Evolutionary conservation across 2,797 vertebrate genomes (phyloP), one percentile per base, ranked within the genome.

Genomic region (Chaetophractus vellerosus): DNA sequence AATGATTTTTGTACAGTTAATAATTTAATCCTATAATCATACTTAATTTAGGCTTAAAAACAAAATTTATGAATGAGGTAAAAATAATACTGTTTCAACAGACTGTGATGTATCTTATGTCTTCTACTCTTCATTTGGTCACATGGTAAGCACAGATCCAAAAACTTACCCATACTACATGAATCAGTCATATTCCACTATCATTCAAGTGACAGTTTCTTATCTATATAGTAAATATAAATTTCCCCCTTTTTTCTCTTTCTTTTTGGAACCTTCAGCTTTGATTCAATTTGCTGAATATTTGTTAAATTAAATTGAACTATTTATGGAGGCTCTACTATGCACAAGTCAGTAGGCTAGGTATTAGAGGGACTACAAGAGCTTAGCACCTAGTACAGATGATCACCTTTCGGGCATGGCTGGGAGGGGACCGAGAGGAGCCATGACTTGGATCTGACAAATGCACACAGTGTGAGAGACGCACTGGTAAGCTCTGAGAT

Each of bases 221-320:
- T 78, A 45, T 38, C 21, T 48, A 69, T 10, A 33, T 41, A 80
- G 12, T 71, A 38, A 16, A 85, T 72, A 83, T 61, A 69, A 79
- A 64, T 81, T 59, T 85, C 31, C 11, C 21, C 33, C 7, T 69
- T n/a, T 61, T 85, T 72, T 23, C 26, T 52, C 36, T 75, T 68
- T 82, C 57, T 72, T 95, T 90, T 52, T 91, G 15, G 24, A 87
- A 38, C 66, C 64, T 88, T 94, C 6, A 59, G 31, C 23, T 88
- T 94, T 50, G 31, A 50, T 45, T 93, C 63, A 64, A 63, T 69
- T 80, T 78, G 5, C 16, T 75, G 23, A 61, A 1, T 66, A 33
- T 93, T 69, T 75, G 11, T 79, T 45, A 61, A 55, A 78, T 75
- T 89, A 75, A 74, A 79, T 74, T 19, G 8, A 90, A 55, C 19